These are phyloP conservation scores for Brotula barbata DNA, from an alignment of 2,797 vertebrate genomes.

Conservation along the genomic window DNA sequence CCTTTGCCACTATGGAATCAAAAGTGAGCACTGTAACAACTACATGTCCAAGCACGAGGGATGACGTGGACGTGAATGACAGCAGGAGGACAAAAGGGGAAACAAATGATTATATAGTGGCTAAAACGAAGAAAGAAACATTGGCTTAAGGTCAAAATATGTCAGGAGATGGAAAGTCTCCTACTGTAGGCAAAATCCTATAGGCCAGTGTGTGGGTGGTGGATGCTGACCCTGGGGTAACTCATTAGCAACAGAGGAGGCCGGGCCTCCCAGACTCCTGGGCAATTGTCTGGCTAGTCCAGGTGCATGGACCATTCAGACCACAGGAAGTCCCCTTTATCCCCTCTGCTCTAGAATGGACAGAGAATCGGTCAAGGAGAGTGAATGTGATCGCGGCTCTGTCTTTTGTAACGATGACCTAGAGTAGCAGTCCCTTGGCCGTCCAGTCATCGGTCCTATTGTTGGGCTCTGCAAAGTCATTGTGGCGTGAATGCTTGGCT, in stretches of 20 bases:
- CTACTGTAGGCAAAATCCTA: slow-evolving; percentile 44
- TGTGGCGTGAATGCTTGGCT: slow-evolving; percentile 43
- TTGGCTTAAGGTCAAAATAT: slow-evolving; percentile 49
- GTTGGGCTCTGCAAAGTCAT: slow-evolving; percentile 46
- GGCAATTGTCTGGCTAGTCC: slow-evolving; percentile 74
- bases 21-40: slow-evolving; percentile 16
- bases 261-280: slow-evolving; percentile 67
- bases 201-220: slow-evolving; percentile 65
- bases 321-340: slow-evolving; percentile 70
- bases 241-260: slow-evolving; percentile 77
- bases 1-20: slow-evolving; percentile 1
- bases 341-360: slow-evolving; percentile 46
- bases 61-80: neutral
- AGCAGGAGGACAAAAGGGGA: slow-evolving; percentile 31
- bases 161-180: slow-evolving; percentile 38
- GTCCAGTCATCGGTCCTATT: slow-evolving; percentile 36
- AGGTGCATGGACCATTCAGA: slow-evolving; percentile 79
- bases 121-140: slow-evolving; percentile 48
- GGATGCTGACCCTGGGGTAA: slow-evolving; percentile 67
- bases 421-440: slow-evolving; percentile 30
- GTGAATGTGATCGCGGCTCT: slow-evolving; percentile 55
- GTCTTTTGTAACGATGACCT: slow-evolving; percentile 37
- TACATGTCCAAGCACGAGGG: slow-evolving; percentile 3
- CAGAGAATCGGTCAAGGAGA: slow-evolving; percentile 60
- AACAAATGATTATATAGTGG: slow-evolving; percentile 31